A percentile compares a stretch with the other conserved stretches of the same genome.
These are phyloP conservation scores for Cotesia vestalis DNA, from an alignment of 1,140 invertebrate species.

Conservation along the genomic window DNA sequence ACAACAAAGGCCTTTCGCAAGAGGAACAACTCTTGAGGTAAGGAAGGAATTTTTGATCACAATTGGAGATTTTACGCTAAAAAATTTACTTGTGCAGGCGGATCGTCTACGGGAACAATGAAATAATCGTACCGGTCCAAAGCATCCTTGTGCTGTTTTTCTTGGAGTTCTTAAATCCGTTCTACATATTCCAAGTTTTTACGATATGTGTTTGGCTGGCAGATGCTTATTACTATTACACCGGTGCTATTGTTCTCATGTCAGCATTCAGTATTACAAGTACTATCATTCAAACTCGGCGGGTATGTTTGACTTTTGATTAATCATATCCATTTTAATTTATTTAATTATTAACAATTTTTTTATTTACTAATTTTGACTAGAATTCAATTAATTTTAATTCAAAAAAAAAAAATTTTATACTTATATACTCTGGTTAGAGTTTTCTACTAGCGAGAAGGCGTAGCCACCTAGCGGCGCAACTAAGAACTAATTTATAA, in stretches of 20 bases:
- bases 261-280: constrained; percentile 84
- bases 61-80: not conserved
- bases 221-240: constrained; percentile 87
- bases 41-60: constrained; percentile 7
- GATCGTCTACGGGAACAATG: constrained; percentile 81
- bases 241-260: constrained; percentile 86
- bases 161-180: constrained; percentile 90
- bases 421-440: no score
- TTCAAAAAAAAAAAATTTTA: no score
- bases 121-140: constrained; percentile 81
- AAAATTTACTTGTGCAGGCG: constrained; percentile 64
- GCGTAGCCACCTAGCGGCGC: no score
- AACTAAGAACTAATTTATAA: no score
- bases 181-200: constrained; percentile 95
- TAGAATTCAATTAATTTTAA: no score
- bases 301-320: constrained; percentile 65
- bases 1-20: constrained; percentile 67
- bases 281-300: constrained; percentile 84
- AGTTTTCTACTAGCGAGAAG: no score
- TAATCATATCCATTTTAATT: no score
- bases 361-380: no score
- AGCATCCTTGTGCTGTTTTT: constrained; percentile 76
- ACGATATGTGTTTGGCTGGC: constrained; percentile 83
- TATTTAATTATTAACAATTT: no score
- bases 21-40: constrained; percentile 66